Evolutionary conservation across 2,888 invertebrate genomes (phyloP), one percentile per base, ranked within the genome.

Genomic region (Arenicola marina): DNA sequence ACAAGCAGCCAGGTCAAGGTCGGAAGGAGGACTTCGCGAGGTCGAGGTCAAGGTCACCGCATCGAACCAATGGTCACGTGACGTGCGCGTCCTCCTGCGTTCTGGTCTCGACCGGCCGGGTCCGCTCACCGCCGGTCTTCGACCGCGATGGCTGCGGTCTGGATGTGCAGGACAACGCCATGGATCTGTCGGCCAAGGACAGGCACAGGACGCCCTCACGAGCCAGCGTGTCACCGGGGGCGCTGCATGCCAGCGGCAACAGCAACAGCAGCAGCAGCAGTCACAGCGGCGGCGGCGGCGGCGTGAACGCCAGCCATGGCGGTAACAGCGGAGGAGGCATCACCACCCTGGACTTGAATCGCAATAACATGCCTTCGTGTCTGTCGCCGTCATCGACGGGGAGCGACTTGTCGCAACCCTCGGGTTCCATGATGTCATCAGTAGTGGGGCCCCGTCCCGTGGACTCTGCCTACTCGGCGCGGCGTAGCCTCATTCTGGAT

Each of bases 401-500:
- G 24, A 34, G 33, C 24, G 18, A 18, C n/a, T n/a, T n/a, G n/a
- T n/a, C n/a, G n/a, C n/a, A n/a, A n/a, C n/a, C n/a, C n/a, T n/a
- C n/a, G 34, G 43, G 38, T 11, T 31, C 54, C 21, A 44, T 29
- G 24, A n/a, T n/a, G n/a, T n/a, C n/a, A n/a, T n/a, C n/a, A n/a
- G n/a, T n/a, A n/a, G n/a, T n/a, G n/a, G n/a, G n/a, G n/a, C 32
- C 51, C 31, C 24, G 29, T 29, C 15, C 45, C n/a, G 31, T 32
- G 26, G 18, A 31, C 18, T 24, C 56, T 21, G 31, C 44, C 7
- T 81, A 80, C 67, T 76, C 79, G 3, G 73, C 73, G 7, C 62
- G 80, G 32, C 58, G 81, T 18, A 78, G 79, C 46, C 70, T 78
- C 21, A 80, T 80, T 62, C 70, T 81, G 11, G 80, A 80, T 56